Conservation (phyloP, 2,888 invertebrate species). For the Oxyteleia sp. region DNA sequence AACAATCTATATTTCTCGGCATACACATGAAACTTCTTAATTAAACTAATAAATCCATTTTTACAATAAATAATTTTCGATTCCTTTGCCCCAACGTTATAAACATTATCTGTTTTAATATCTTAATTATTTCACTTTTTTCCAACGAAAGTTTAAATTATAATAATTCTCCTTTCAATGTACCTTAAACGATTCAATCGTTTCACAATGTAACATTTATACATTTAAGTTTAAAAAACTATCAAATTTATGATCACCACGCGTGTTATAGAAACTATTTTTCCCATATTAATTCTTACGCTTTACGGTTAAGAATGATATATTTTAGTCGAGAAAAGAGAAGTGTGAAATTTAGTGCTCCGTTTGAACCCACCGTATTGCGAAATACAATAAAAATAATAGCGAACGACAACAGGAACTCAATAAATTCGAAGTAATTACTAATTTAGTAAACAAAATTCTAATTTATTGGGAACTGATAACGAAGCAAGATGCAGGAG, state of each 20-base stretch:
- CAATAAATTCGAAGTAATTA: constrained; percentile 1
- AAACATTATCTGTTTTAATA: too few species aligned
- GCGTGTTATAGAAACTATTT: not conserved
- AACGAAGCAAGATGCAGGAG: not conserved
- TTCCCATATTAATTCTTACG: not conserved
- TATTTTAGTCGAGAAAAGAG: not conserved
- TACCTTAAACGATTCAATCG: too few species aligned
- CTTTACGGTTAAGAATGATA: not conserved
- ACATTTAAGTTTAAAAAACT: too few species aligned
- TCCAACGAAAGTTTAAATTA: too few species aligned
- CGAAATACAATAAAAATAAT: not conserved
- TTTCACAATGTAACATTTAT: too few species aligned
- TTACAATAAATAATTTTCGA: too few species aligned
- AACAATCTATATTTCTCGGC: too few species aligned
- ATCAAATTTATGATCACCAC: not conserved
- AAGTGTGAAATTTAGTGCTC: not conserved
- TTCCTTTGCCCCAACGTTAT: too few species aligned
- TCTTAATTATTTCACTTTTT: too few species aligned
- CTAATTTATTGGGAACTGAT: constrained; percentile 9
- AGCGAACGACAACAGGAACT: constrained; percentile 1
- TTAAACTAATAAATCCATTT: too few species aligned
- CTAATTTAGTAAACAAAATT: constrained; percentile 10
- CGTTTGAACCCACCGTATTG: not conserved
- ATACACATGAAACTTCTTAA: too few species aligned
- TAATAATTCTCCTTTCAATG: too few species aligned